Evolutionary conservation across 1,140 invertebrate genomes (phyloP), one percentile per base, ranked within the genome.

Genomic region (Cotesia typhae): DNA sequence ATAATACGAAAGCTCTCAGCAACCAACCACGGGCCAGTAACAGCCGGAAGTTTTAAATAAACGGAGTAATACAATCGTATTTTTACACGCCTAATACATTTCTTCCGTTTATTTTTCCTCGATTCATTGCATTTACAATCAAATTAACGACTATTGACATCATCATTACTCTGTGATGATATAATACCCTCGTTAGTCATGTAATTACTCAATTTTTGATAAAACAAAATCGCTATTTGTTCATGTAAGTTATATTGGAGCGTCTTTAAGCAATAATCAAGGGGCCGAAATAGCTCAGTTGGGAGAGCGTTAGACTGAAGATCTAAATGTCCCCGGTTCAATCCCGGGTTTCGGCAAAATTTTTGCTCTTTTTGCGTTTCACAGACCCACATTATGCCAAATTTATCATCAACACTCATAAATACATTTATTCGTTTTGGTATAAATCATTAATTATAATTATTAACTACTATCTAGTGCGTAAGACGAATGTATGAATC

Each of bases 321-420:
- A 87, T 87, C 85, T 87, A 87, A 87, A 87, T 85, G 86, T 87
- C 86, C 86, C 87, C 84, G 84, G 86, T 87, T 88, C 87, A 84
- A 87, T 87, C 85, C 84, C 85, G 79, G 86, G 86, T 87, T 87
- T 87, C 85, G 85, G 86, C 86, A 88, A 69, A 67, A 53, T 20
- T 17, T 51, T 72, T 72, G 60, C 60, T 20, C 60, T 67, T 61
- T 53, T 7, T 10, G 59, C 47, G 10, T 47, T 41, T 7, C 5
- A 59, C 28, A 28, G 28, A 28, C 0, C 10, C 5, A 47, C 6
- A 47, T 47, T 47, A 28, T 10, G 7, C 36, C 2, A 7, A 61
- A 41, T 10, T 14, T 28, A 28, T 28, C 28, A 28, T 28, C 28
- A 28, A 28, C 28, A 2, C 1, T 28, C 28, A 28, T 28, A 28